Evolutionary conservation across 2,797 vertebrate genomes (phyloP).

Genomic region (Carapus acus): DNA sequence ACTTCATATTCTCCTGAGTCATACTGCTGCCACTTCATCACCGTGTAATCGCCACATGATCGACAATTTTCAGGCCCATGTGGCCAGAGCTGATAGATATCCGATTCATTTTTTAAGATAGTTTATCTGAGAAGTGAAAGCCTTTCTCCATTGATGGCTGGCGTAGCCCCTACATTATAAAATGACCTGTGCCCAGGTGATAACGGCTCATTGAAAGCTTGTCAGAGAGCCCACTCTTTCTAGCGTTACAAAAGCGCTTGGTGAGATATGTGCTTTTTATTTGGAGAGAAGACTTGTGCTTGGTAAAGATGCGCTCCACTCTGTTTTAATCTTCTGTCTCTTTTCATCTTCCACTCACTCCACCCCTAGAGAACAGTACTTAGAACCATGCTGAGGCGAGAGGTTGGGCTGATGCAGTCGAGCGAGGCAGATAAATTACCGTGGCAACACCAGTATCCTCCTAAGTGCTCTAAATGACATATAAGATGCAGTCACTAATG

Average conservation of each 20-base stretch:
- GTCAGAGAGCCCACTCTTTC: conserved; percentile 23
- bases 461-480: conserved; percentile 69
- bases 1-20: too few relatives aligned
- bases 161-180: conserved; percentile 25
- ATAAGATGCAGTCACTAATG: conserved; percentile 66
- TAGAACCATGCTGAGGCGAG: conserved; percentile 39
- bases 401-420: conserved; percentile 36
- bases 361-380: conserved; percentile 41
- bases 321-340: conserved; percentile 23
- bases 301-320: conserved; percentile 16
- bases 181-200: conserved; percentile 32
- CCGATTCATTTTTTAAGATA: too few relatives aligned
- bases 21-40: too few relatives aligned
- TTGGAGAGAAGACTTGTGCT: conserved; percentile 19
- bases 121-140: too few relatives aligned
- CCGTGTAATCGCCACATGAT: conserved; percentile 12
- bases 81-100: too few relatives aligned
- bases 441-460: conserved; percentile 62
- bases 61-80: conserved; percentile 3
- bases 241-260: conserved; percentile 21
- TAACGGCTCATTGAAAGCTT: conserved; percentile 26
- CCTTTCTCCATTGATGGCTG: conserved; percentile 12
- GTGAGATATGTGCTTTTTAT: conserved; percentile 32
- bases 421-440: conserved; percentile 64
- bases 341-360: conserved; percentile 6